A percentile compares a stretch with the other conserved stretches of the same genome.
Evolutionary conservation across 2,797 vertebrate species (phyloP).

Genomic region (Crenichthys baileyi): DNA sequence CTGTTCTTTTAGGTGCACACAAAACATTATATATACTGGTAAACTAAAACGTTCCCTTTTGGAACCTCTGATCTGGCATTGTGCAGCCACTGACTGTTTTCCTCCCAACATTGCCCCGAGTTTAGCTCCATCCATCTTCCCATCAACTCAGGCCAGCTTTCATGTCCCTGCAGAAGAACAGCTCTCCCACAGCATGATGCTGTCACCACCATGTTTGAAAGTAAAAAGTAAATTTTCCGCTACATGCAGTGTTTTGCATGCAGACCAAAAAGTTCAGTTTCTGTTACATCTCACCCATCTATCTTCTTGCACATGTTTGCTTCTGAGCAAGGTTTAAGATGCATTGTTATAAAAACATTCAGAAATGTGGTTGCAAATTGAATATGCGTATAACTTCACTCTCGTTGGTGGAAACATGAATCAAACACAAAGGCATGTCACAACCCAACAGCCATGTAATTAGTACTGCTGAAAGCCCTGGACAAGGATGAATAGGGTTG

Average conservation of each 20-base stretch:
- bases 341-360: neutral
- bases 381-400: neutral
- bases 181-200: neutral
- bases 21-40: neutral
- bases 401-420: neutral
- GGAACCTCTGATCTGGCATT: no score
- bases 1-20: neutral
- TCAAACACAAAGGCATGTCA: neutral
- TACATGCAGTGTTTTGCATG: neutral
- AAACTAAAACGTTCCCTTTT: neutral
- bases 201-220: neutral
- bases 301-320: neutral
- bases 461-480: neutral
- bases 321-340: no score
- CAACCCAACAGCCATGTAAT: neutral
- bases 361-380: neutral
- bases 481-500: constrained; percentile 10
- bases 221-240: neutral
- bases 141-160: neutral
- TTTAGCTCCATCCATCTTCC: neutral
- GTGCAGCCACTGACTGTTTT: no score
- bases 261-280: neutral
- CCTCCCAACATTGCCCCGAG: neutral
- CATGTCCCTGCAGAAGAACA: neutral
- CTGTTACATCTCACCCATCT: neutral